Evolutionary conservation across 1,140 invertebrate species (phyloP), one percentile per base, ranked within the genome.

Genomic region (Coptotermes formosanus): DNA sequence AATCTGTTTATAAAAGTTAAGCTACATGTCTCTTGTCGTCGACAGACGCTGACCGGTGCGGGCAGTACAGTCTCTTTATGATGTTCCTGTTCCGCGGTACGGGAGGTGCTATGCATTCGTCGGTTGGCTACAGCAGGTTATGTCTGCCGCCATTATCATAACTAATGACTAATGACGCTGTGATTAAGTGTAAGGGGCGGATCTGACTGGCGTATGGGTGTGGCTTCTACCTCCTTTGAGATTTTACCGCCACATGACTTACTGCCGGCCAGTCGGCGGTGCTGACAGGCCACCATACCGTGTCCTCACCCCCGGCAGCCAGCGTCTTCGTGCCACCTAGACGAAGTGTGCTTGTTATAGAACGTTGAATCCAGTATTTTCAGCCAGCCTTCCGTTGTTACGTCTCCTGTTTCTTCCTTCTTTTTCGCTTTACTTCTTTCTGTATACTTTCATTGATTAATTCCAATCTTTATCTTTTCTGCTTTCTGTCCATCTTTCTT

Each of bases 91-190:
- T 38, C 38, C 38, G 2, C 38, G 38, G 2, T 38, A 38, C 4
- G 4, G 38, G 4, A 38, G 38, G 38, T 38, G 38, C 38, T 38
- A 19, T 55, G 14, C 55, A 25, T 52, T 23, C 25, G 45, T 8
- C 55, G 83, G 64, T 55, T 84, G 23, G 83, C 48, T 4, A 83
- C 55, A 38, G 38, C 38, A 38, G 55, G 82, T n/a, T 25, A 52
- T 14, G 48, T 14, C 48, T 45, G 44, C 9, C 43, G 45, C 23
- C 83, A 52, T 32, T 75, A 75, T 75, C 44, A 21, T 8, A 21
- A 25, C 44, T 84, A 84, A 84, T 84, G 83, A 84, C 43, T 84
- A 84, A 84, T 84, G 83, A 84, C 48, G 44, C 25, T 9, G n/a
- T 84, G 83, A 84, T 84, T 84, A 84, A 84, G 23, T 30, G 52